Conservation (phyloP, 2,888 invertebrate species). For the Euzetes globulus region DNA sequence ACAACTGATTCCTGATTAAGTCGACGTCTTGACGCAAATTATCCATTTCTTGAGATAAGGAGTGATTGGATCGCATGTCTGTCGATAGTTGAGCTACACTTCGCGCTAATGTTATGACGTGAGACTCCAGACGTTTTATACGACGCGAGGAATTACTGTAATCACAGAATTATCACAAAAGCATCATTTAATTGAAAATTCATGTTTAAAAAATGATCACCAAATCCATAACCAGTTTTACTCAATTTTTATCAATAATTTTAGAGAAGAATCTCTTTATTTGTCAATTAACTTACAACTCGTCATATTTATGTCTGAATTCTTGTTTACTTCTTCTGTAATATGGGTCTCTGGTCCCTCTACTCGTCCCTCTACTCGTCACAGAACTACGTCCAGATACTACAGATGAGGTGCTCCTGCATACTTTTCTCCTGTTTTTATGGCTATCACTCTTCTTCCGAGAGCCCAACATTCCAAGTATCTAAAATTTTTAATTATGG, state of each 20-base stretch:
- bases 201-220: neutral
- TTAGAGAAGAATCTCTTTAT: too few relatives aligned
- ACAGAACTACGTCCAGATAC: conserved; percentile 35
- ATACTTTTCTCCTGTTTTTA: conserved; percentile 3
- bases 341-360: conserved; percentile 24
- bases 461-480: neutral
- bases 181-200: neutral
- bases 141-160: conserved; percentile 18
- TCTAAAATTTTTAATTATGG: neutral
- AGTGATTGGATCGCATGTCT: conserved; percentile 80
- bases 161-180: neutral
- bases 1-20: conserved; percentile 56
- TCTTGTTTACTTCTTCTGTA: conserved; percentile 27
- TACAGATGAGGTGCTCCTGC: conserved; percentile 10
- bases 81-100: conserved; percentile 84
- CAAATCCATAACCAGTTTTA: neutral
- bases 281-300: conserved; percentile 15
- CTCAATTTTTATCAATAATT: neutral
- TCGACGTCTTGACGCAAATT: conserved; percentile 72
- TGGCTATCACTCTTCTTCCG: neutral
- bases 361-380: conserved; percentile 33
- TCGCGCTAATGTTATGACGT: conserved; percentile 79
- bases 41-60: conserved; percentile 67
- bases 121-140: conserved; percentile 70
- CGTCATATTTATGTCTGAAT: conserved; percentile 17